These are phyloP conservation scores for Xestia xanthographa DNA, from an alignment of 2,888 invertebrate species.

Conservation along the genomic window DNA sequence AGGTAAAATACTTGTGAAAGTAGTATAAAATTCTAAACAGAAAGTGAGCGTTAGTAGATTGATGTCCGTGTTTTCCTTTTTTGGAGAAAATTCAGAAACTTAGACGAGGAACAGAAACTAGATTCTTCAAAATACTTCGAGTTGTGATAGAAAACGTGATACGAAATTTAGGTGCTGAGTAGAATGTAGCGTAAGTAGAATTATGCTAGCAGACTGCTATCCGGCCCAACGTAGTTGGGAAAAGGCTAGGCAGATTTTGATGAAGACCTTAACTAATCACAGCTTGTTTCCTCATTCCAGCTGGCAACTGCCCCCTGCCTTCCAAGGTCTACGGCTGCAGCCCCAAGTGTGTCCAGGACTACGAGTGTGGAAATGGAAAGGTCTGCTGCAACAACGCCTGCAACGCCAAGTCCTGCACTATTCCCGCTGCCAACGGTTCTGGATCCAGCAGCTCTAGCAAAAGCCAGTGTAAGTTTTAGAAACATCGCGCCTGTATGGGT, in stretches of 20 bases:
- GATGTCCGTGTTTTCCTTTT: background rate
- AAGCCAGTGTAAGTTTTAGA: conserved; percentile 74
- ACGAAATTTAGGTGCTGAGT: background rate
- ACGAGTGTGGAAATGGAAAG: conserved; percentile 92
- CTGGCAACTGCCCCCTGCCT: conserved; percentile 91
- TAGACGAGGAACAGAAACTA: background rate
- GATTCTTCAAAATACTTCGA: background rate
- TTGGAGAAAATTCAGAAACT: background rate
- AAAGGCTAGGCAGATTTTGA: background rate
- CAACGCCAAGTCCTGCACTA: conserved; percentile 92
- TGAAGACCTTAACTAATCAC: background rate
- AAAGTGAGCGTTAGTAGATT: background rate
- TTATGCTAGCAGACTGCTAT: background rate
- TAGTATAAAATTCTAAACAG: background rate
- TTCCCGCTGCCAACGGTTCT: conserved; percentile 79
- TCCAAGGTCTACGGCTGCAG: conserved; percentile 92
- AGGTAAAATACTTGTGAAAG: background rate
- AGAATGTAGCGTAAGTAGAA: too few relatives aligned
- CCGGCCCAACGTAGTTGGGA: background rate
- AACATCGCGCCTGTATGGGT: background rate
- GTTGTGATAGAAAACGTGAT: background rate
- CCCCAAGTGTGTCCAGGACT: conserved; percentile 92
- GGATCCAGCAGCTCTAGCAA: conserved; percentile 74
- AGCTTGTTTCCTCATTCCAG: conserved; percentile 58
- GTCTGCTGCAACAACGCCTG: conserved; percentile 93